Conservation (phyloP, 2,113 vertebrate species). For the Ptilorrhoa leucosticta region DNA sequence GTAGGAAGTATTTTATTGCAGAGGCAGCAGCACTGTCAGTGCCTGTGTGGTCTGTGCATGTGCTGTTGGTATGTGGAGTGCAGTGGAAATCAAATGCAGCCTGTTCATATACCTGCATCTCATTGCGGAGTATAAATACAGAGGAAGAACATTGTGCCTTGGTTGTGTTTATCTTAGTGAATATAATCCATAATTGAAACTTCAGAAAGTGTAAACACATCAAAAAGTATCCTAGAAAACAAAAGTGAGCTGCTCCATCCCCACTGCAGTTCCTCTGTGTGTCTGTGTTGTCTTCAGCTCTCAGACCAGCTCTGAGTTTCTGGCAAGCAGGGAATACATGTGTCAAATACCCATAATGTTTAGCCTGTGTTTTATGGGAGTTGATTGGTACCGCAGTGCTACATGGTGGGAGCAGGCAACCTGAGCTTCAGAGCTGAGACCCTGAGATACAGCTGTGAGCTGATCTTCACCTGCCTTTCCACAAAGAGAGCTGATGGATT, state of each 20-base stretch:
- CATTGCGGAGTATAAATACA: neutral
- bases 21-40: neutral
- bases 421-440: neutral
- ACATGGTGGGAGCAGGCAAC: neutral
- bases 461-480: neutral
- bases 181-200: neutral
- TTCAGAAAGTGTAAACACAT: neutral
- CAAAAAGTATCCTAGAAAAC: neutral
- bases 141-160: neutral
- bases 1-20: neutral
- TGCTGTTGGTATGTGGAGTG: neutral
- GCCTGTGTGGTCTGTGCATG: neutral
- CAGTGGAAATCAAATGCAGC: neutral
- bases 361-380: neutral
- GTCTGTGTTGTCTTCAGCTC: neutral
- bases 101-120: neutral
- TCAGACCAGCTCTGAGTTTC: neutral
- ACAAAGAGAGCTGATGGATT: neutral
- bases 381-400: neutral
- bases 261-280: neutral
- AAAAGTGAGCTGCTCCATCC: accelerated
- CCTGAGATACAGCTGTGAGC: neutral
- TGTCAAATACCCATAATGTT: neutral
- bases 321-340: neutral
- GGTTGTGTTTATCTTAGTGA: neutral